Percentiles rank a stretch among this genome's conserved stretches.
phyloP scores from a whole-genome alignment of 2,888 invertebrate species.

The Eucera pruinosa region DNA sequence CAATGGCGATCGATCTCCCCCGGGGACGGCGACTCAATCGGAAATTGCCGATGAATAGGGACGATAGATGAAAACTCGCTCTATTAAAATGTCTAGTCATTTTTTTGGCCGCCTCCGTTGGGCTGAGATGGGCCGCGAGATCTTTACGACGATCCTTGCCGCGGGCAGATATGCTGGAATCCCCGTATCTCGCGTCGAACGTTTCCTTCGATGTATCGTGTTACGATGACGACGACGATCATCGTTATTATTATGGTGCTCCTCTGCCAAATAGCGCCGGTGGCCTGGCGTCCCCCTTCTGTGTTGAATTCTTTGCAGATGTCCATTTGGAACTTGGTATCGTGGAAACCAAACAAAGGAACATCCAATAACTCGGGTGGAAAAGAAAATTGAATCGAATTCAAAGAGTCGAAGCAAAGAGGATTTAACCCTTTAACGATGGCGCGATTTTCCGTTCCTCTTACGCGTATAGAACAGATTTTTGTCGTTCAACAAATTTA shows the following conservation, averaged over 20 bases:
- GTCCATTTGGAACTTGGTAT: neutral
- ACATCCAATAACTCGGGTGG: too few relatives aligned
- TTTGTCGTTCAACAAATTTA: too few relatives aligned
- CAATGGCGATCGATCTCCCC: constrained; percentile 79
- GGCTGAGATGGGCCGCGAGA: constrained; percentile 30
- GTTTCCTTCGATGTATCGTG: constrained; percentile 22
- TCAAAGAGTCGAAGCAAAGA: too few relatives aligned
- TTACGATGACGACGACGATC: constrained; percentile 14
- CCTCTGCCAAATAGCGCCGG: constrained; percentile 25
- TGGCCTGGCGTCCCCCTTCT: neutral
- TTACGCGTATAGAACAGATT: too few relatives aligned
- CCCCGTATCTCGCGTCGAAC: neutral
- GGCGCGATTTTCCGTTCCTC: too few relatives aligned
- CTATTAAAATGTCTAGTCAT: constrained; percentile 76
- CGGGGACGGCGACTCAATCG: constrained; percentile 80
- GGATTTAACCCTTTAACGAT: too few relatives aligned
- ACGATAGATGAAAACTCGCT: constrained; percentile 72
- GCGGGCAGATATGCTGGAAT: constrained; percentile 17
- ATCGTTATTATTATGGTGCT: constrained; percentile 10
- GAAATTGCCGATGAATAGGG: constrained; percentile 81
- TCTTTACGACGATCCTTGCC: constrained; percentile 44
- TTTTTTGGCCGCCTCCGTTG: constrained; percentile 49
- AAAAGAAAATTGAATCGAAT: too few relatives aligned
- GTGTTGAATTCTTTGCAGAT: neutral
- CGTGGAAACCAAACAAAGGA: too few relatives aligned